These are phyloP conservation scores for Gymnocheta viridis DNA, from an alignment of 2,888 invertebrate species.

Conservation along the genomic window DNA sequence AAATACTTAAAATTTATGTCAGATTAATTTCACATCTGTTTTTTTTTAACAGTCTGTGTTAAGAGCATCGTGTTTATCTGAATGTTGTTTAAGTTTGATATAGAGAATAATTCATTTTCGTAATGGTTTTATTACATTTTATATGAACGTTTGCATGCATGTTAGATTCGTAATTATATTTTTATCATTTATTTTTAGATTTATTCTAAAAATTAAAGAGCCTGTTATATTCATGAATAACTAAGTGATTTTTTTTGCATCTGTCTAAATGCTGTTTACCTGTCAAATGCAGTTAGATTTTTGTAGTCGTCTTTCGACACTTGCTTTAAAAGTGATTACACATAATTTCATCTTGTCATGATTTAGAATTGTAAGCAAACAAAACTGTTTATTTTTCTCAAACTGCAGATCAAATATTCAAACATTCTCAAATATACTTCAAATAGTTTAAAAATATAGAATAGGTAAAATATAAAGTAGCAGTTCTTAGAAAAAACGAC, in stretches of 20 bases:
- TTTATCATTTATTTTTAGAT: not conserved
- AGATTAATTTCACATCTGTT: slow-evolving; percentile 51
- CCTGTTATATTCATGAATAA: slow-evolving; percentile 13
- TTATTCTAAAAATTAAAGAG: not conserved
- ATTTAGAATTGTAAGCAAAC: slow-evolving; percentile 36
- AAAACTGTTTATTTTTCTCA: not conserved
- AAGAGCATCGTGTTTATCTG: not conserved
- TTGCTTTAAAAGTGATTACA: slow-evolving; percentile 22
- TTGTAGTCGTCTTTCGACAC: slow-evolving; percentile 5
- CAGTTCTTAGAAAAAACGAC: too few species aligned
- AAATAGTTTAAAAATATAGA: too few species aligned
- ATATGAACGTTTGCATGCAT: not conserved
- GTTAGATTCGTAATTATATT: slow-evolving; percentile 6
- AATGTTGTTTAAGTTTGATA: slow-evolving; percentile 17
- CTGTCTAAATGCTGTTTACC: slow-evolving; percentile 45
- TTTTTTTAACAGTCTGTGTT: slow-evolving; percentile 7
- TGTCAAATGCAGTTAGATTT: slow-evolving; percentile 64
- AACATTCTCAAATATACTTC: too few species aligned
- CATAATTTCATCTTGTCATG: slow-evolving; percentile 49
- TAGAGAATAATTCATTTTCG: not conserved
- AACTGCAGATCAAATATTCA: too few species aligned
- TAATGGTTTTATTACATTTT: slow-evolving; percentile 26
- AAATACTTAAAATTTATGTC: slow-evolving; percentile 57
- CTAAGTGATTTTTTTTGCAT: slow-evolving; percentile 29
- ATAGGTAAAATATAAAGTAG: too few species aligned